These are phyloP conservation scores for Leuciscus idus DNA, from an alignment of 2,113 vertebrate genomes.

Conservation along the genomic window DNA sequence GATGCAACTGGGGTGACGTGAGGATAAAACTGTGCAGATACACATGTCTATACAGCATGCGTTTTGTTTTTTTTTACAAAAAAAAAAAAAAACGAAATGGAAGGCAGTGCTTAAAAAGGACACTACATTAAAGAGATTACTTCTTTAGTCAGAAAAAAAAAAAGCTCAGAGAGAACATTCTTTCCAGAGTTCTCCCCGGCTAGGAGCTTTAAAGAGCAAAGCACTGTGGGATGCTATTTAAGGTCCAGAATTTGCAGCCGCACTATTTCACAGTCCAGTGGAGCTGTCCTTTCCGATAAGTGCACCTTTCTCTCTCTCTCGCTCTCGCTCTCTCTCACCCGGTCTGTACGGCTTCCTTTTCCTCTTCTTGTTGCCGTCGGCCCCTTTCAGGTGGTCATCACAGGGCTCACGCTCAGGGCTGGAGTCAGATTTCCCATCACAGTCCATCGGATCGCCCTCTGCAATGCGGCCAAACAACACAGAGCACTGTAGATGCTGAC, in stretches of 20 bases:
- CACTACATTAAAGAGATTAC: conserved; percentile 35
- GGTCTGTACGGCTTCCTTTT: conserved; percentile 60
- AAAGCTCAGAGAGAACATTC: conserved; percentile 27
- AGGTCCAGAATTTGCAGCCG: conserved; percentile 41
- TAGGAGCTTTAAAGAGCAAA: conserved; percentile 52
- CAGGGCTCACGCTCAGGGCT: conserved; percentile 89
- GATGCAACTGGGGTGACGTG: background rate
- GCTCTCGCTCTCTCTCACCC: conserved; percentile 1
- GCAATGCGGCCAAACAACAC: conserved; percentile 48
- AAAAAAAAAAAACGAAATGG: background rate
- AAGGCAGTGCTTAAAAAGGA: conserved; percentile 18
- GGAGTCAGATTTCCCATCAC: conserved; percentile 94
- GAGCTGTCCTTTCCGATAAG: conserved; percentile 61
- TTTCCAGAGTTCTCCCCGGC: conserved; percentile 25
- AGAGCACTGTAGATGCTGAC: conserved; percentile 9
- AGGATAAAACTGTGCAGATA: background rate
- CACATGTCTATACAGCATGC: background rate
- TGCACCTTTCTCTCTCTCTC: conserved; percentile 41
- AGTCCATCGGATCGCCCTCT: conserved; percentile 88
- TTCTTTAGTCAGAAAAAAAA: background rate
- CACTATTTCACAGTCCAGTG: conserved; percentile 60
- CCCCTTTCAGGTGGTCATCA: conserved; percentile 83
- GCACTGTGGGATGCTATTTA: conserved; percentile 54
- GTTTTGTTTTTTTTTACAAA: too few species aligned
- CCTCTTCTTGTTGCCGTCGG: conserved; percentile 87